These are phyloP conservation scores for Tenthredo notha DNA, from an alignment of 2,888 invertebrate genomes.

Conservation along the genomic window DNA sequence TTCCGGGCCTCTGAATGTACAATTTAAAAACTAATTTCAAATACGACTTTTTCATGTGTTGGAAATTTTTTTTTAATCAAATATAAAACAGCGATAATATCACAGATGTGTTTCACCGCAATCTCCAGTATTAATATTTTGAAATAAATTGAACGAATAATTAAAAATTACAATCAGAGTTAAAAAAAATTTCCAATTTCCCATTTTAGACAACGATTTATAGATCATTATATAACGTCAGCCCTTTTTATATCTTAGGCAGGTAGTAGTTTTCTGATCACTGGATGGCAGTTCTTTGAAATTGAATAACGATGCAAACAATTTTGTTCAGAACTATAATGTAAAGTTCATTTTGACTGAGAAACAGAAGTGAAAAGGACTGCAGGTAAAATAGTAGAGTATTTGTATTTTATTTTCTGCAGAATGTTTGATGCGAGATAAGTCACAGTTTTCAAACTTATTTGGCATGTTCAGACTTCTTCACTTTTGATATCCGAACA, in stretches of 20 bases:
- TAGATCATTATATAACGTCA: background rate
- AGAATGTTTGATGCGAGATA: background rate
- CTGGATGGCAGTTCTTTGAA: background rate
- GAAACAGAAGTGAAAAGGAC: background rate
- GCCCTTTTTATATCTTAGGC: background rate
- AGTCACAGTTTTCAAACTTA: background rate
- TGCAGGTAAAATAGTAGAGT: background rate
- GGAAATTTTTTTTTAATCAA: background rate
- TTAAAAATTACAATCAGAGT: background rate
- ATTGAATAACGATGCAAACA: background rate
- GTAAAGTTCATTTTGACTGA: background rate
- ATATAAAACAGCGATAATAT: background rate
- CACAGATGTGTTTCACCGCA: background rate
- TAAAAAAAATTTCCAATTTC: background rate
- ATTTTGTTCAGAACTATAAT: background rate
- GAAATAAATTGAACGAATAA: background rate
- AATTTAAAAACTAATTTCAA: background rate
- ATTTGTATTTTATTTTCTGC: background rate
- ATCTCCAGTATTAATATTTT: background rate
- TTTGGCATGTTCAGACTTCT: background rate
- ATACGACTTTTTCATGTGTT: background rate
- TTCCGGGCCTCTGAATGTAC: background rate
- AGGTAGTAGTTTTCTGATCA: background rate
- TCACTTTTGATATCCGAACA: background rate
- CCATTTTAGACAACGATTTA: background rate